Conservation (phyloP, 2,113 vertebrate genomes). For the Mesembrinibis cayennensis region DNA sequence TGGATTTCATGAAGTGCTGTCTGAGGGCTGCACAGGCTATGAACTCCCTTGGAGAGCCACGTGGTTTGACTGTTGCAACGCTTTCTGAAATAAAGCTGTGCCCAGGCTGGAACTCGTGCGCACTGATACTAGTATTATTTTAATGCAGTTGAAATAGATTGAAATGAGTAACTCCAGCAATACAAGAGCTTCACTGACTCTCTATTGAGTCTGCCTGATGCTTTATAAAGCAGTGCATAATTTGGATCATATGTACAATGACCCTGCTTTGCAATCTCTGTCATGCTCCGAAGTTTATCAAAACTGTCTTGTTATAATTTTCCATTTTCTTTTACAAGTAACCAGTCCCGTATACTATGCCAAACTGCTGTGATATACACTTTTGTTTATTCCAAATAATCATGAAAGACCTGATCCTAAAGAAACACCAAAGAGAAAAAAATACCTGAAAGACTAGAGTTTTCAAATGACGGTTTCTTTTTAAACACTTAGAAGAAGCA, state of each 20-base stretch:
- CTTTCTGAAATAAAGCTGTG: neutral
- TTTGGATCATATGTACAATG: neutral
- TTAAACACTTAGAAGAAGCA: neutral
- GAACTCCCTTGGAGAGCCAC: neutral
- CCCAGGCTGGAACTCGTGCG: neutral
- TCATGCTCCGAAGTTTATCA: neutral
- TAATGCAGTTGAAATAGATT: neutral
- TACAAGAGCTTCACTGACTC: neutral
- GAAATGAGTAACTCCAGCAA: neutral
- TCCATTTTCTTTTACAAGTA: neutral
- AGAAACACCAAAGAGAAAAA: neutral
- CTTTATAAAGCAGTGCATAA: neutral
- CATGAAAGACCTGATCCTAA: neutral
- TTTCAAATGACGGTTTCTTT: neutral
- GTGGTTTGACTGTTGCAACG: fast-evolving
- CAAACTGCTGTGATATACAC: neutral
- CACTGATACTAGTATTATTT: neutral
- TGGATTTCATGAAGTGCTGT: neutral
- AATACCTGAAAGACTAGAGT: neutral
- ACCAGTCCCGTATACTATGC: neutral
- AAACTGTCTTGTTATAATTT: neutral
- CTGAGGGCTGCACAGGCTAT: neutral
- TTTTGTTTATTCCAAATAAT: neutral
- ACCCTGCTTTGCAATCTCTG: neutral
- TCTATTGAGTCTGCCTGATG: neutral